phyloP scores from a whole-genome alignment of 2,113 vertebrate genomes.

The Recurvirostra avosetta region DNA sequence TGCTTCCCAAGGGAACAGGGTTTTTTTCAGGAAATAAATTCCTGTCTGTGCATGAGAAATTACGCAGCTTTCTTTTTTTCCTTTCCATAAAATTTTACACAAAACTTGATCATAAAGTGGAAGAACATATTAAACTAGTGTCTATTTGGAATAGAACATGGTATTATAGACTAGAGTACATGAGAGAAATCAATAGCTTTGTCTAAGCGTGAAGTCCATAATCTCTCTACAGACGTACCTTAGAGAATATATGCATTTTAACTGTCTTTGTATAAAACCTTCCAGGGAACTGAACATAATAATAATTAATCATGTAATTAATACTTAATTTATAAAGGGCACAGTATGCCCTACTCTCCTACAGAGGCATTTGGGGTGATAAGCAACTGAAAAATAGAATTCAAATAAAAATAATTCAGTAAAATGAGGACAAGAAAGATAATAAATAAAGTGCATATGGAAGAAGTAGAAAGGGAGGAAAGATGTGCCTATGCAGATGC shows the following conservation, averaged over 20 bases:
- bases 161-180: not conserved
- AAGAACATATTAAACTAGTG: not conserved
- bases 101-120: not conserved
- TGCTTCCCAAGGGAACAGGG: not conserved
- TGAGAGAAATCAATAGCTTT: conserved; percentile 62
- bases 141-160: not conserved
- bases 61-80: not conserved
- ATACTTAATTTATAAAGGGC: conserved; percentile 63
- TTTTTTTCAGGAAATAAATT: not conserved
- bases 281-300: conserved; percentile 34
- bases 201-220: conserved; percentile 36
- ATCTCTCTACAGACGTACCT: conserved; percentile 20
- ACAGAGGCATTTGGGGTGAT: conserved; percentile 27
- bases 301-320: conserved; percentile 67
- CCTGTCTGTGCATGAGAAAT: not conserved
- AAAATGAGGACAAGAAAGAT: not conserved
- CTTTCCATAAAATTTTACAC: not conserved
- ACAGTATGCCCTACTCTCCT: conserved; percentile 16
- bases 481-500: not conserved
- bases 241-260: conserved; percentile 57
- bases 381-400: conserved; percentile 24
- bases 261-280: conserved; percentile 34
- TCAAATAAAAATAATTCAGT: conserved; percentile 31
- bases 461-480: not conserved
- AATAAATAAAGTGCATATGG: not conserved